Conservation (phyloP, 2,113 vertebrate species). For the crab-eating macaque (Macaca fascicularis) region T2T-MFA8v1.1 NC_088395.1:142195501-142196000, state of each 20-base stretch:
- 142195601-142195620: not conserved
- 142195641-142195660: not conserved
- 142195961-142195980: not conserved
- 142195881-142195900: not conserved
- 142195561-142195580: not conserved
- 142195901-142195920: not conserved
- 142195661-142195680: not conserved
- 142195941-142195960: not conserved
- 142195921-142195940: not conserved
- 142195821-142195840: not conserved
- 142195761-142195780: not conserved
- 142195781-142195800: not conserved
- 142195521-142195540: not conserved
- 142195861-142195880: not conserved
- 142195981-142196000: not conserved
- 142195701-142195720: not conserved
- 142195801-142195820: not conserved
- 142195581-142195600: not conserved
- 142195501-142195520: not conserved
- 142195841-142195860: not conserved
- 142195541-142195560: not conserved
- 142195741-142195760: not conserved
- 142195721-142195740: not conserved
- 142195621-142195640: not conserved
- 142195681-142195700: not conserved